Base-by-base conservation (phyloP, 2,113 vertebrate genomes). In the Anarrhichthys ocellatus region DNA sequence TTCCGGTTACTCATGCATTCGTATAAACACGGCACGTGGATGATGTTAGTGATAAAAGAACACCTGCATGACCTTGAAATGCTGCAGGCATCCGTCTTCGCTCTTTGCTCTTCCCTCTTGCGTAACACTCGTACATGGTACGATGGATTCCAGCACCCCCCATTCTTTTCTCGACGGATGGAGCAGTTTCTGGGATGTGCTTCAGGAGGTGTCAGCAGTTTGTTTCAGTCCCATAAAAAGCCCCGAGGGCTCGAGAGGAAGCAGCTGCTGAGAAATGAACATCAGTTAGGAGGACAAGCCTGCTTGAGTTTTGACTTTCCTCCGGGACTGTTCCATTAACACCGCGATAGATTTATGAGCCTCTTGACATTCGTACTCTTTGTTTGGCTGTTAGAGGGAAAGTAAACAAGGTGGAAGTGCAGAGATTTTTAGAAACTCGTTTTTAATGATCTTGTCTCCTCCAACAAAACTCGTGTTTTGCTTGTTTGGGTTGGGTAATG, bases 211-310 rank as follows among this genome's bases (percentile, higher is more conserved):
- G 88, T 93, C 90, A 91, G 89, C 89, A 82, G 61, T 86, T 89
- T 87, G 66, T 56, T 82, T 83, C 34, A 52, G 80, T 73, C 76
- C 78, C 88, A 83, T 79, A 82, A 89, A 88, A 82, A 82, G 2
- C 10, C 86, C 78, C 0, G 11, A 76, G 90, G 92, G 81, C 82
- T 78, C 10, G 10, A 73, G 67, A 91, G 89, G 92, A 91, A 89
- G 88, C 92, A 91, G 91, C 92, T 93, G 91, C 89, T 80, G 83
- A 86, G 92, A 84, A 85, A 74, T 65, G 73, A 91, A 84, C 82
- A 52, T 52, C 29, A 84, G 86, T 78, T 86, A 64, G 78, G 78
- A 67, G 87, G 84, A 91, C 59, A 78, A 74, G 73, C 80, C 86
- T 59, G 73, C 85, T 90, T 91, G 79, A 82, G 79, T 86, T 59